Percentiles rank a stretch among this genome's conserved stretches.
These are phyloP conservation scores for Cebidichthys violaceus DNA, from an alignment of 2,113 vertebrate species.

Conservation along the genomic window DNA sequence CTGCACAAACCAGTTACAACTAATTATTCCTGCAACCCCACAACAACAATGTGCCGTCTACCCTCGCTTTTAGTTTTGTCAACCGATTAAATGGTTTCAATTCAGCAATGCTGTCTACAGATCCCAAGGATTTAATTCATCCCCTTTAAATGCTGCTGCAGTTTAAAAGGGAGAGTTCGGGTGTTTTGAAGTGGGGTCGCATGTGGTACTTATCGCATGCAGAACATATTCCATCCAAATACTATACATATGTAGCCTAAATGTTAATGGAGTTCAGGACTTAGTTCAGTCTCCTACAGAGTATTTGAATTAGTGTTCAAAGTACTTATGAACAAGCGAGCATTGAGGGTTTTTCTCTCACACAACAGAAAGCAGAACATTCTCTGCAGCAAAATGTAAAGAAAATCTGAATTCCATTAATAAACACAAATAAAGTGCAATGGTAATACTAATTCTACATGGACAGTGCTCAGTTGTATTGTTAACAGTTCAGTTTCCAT, in stretches of 20 bases:
- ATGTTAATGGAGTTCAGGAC: neutral
- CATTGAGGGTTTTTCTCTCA: neutral
- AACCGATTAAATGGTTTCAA: neutral
- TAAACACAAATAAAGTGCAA: neutral
- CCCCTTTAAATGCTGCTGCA: too few species aligned
- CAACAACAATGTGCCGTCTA: neutral
- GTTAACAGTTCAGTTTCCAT: neutral
- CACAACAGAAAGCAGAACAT: too few species aligned
- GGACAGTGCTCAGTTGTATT: neutral
- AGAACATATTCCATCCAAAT: too few species aligned
- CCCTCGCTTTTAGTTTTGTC: neutral
- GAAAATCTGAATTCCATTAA: neutral
- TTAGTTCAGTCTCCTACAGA: neutral
- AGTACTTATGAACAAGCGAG: neutral
- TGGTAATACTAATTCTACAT: neutral
- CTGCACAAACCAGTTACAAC: conserved; percentile 27
- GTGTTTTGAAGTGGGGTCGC: too few species aligned
- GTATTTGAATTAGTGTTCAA: neutral
- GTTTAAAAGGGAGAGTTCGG: too few species aligned
- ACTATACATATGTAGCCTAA: too few species aligned
- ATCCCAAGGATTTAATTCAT: too few species aligned
- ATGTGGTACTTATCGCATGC: too few species aligned
- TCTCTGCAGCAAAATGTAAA: neutral
- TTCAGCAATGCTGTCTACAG: neutral
- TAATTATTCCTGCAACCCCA: neutral